Percentiles rank a stretch among this genome's conserved stretches.
Evolutionary conservation across 1,140 invertebrate species (phyloP).

Genomic region (Antheraea pernyi): DNA sequence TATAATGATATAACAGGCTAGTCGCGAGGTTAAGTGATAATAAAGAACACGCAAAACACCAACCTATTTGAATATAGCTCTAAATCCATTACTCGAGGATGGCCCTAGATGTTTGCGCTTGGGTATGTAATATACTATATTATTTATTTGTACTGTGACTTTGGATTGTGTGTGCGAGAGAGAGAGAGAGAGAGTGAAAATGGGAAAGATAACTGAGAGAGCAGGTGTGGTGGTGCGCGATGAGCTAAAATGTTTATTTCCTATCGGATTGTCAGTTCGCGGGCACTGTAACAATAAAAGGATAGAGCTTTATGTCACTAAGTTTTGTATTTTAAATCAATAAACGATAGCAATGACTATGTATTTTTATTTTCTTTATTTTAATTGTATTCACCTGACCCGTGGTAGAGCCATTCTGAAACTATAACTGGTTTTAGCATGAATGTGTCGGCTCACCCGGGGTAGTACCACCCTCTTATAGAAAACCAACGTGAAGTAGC

Average conservation of each 20-base stretch:
- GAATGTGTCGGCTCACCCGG: too few relatives aligned
- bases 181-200: conserved; percentile 10
- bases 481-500: too few relatives aligned
- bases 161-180: conserved; percentile 46
- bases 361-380: conserved; percentile 14
- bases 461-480: too few relatives aligned
- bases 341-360: conserved; percentile 75
- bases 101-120: conserved; percentile 72
- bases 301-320: conserved; percentile 79
- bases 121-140: conserved; percentile 69
- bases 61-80: conserved; percentile 60
- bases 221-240: conserved; percentile 30
- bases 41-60: conserved; percentile 42
- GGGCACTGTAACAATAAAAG: conserved; percentile 79
- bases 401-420: too few relatives aligned
- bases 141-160: conserved; percentile 76
- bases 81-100: conserved; percentile 52
- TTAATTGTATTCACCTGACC: background rate
- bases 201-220: conserved; percentile 11
- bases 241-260: conserved; percentile 74
- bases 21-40: conserved; percentile 41
- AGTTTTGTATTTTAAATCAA: conserved; percentile 80
- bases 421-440: too few relatives aligned
- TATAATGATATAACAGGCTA: conserved; percentile 31
- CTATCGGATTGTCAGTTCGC: conserved; percentile 78